Evolutionary conservation across 1,140 invertebrate species (phyloP).

Genomic region (Caerostris extrusa): DNA sequence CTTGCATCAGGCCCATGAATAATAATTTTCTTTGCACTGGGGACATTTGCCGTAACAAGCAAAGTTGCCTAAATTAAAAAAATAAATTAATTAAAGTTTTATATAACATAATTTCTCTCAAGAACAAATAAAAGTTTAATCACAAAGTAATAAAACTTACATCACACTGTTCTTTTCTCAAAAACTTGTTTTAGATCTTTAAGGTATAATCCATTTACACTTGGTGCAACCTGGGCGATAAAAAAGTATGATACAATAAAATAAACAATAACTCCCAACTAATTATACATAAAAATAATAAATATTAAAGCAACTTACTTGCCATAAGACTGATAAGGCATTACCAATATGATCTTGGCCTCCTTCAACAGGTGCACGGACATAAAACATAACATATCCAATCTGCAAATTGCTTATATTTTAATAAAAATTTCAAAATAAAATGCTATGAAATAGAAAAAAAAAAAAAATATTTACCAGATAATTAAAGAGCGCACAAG

Average conservation of each 20-base stretch:
- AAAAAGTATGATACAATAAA: slow-evolving; percentile 77
- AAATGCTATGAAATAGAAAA: neutral
- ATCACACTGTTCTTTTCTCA: slow-evolving; percentile 99
- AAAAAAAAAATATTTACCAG: slow-evolving; percentile 84
- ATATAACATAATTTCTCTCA: neutral
- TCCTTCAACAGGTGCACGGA: slow-evolving; percentile 95
- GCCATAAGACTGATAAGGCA: slow-evolving; percentile 97
- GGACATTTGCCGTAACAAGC: slow-evolving; percentile 98
- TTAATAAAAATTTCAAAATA: neutral
- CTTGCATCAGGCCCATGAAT: slow-evolving; percentile 96
- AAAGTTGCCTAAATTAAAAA: slow-evolving; percentile 87
- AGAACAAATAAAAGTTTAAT: neutral
- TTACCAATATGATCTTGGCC: slow-evolving; percentile 96
- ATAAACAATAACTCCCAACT: neutral
- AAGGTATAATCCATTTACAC: slow-evolving; percentile 99
- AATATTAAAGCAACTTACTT: slow-evolving; percentile 85
- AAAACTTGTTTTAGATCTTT: slow-evolving; percentile 99
- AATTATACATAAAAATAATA: neutral
- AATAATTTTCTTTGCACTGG: slow-evolving; percentile 99
- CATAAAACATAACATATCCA: slow-evolving; percentile 99
- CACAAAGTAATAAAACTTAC: slow-evolving; percentile 82
- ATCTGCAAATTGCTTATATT: slow-evolving; percentile 83
- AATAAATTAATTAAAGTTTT: neutral
- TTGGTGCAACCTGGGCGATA: slow-evolving; percentile 89
- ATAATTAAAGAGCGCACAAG: slow-evolving; percentile 99